phyloP scores from a whole-genome alignment of 92 coral and sea anemone genomes.

The Plumapathes pennacea region DNA sequence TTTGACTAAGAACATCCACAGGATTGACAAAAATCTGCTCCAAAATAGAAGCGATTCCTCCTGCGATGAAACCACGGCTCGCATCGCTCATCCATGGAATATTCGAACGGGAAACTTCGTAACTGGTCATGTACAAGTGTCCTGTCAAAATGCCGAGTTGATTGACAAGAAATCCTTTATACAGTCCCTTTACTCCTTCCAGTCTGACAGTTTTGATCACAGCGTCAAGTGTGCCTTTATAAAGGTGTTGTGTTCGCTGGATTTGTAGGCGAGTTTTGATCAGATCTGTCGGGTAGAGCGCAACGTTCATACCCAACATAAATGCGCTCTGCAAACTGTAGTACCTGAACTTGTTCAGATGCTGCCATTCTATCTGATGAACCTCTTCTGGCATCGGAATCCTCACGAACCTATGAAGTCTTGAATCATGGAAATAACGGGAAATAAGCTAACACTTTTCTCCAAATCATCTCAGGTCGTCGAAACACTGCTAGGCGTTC shows the following conservation, averaged over 20 bases:
- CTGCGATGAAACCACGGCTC: constrained; percentile 87
- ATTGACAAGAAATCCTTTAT: constrained; percentile 72
- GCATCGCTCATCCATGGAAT: constrained; percentile 67
- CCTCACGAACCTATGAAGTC: no score
- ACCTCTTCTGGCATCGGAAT: constrained; percentile 92
- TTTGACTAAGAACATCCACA: constrained; percentile 48
- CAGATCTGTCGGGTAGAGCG: constrained; percentile 77
- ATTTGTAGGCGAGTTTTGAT: constrained; percentile 92
- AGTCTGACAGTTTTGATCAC: constrained; percentile 58
- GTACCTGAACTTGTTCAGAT: constrained; percentile 75
- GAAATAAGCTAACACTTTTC: no score
- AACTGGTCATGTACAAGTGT: constrained; percentile 72
- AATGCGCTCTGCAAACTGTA: constrained; percentile 64
- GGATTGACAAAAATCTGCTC: constrained; percentile 76
- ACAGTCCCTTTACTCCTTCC: constrained; percentile 84
- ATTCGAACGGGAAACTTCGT: constrained; percentile 78
- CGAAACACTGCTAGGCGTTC: no score
- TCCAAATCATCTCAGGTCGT: no score
- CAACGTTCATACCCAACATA: constrained; percentile 52
- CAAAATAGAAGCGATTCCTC: constrained; percentile 71
- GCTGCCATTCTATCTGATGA: constrained; percentile 84
- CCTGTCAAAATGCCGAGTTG: constrained; percentile 79
- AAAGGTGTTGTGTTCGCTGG: constrained; percentile 65
- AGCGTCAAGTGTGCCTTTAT: constrained; percentile 83
- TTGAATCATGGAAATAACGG: no score